phyloP scores from a whole-genome alignment of 2,113 vertebrate genomes.

The Hiodon alosoides region DNA sequence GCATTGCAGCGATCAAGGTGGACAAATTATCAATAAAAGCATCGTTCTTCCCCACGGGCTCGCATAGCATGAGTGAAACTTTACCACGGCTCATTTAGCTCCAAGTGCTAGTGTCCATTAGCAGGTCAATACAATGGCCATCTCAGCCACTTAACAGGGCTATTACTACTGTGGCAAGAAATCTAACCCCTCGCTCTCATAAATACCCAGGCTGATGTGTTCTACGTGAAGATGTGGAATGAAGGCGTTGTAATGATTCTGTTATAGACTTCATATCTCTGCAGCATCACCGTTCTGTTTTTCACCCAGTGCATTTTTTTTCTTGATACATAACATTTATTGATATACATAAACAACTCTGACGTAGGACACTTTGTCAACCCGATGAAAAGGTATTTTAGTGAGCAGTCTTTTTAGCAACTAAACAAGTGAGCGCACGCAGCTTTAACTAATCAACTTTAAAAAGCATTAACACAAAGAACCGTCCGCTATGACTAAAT shows the following conservation, averaged over 20 bases:
- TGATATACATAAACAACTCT: neutral
- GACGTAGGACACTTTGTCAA: neutral
- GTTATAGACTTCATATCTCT: conserved; percentile 14
- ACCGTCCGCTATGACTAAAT: too few relatives aligned
- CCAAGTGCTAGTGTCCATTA: conserved; percentile 20
- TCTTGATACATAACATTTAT: too few relatives aligned
- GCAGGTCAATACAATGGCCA: conserved; percentile 14
- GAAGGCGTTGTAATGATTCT: conserved; percentile 18
- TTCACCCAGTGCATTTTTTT: neutral
- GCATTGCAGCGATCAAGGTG: conserved; percentile 11
- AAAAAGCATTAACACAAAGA: too few relatives aligned
- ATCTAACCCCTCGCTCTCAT: conserved; percentile 4
- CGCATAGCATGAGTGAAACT: conserved; percentile 16
- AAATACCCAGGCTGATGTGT: conserved; percentile 17
- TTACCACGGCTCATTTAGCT: conserved; percentile 3
- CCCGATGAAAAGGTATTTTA: neutral
- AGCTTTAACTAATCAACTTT: too few relatives aligned
- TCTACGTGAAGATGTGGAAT: conserved; percentile 13
- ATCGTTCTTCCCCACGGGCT: conserved; percentile 5
- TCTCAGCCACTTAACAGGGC: conserved; percentile 18
- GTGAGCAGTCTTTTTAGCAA: too few relatives aligned
- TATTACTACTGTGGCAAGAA: conserved; percentile 31
- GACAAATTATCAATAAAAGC: conserved; percentile 13
- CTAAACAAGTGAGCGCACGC: too few relatives aligned
- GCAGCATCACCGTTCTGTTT: neutral